Conservation (phyloP, 2,888 invertebrate species). For the Cistogaster globosa region DNA sequence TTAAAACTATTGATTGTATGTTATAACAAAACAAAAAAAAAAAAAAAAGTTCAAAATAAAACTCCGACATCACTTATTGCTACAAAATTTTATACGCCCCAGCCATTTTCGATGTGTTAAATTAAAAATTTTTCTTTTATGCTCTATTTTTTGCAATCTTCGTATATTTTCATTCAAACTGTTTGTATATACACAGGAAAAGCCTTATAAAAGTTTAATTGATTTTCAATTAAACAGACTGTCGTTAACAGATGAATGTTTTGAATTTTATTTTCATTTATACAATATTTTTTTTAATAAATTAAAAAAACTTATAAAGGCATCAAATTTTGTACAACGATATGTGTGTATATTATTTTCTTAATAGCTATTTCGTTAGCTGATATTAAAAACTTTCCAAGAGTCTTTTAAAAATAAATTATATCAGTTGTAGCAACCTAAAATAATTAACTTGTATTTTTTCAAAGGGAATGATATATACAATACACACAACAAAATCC, state of each 20-base stretch:
- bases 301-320: conserved; percentile 1
- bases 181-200: conserved; percentile 49
- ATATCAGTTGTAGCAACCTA: too few species aligned
- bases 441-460: too few species aligned
- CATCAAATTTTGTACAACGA: not conserved
- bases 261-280: conserved; percentile 13
- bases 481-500: too few species aligned
- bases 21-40: conserved; percentile 42
- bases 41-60: conserved; percentile 18
- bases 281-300: not conserved
- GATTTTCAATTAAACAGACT: conserved; percentile 75
- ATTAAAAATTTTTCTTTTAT: conserved; percentile 64
- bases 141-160: conserved; percentile 31
- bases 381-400: too few species aligned
- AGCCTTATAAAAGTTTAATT: conserved; percentile 73
- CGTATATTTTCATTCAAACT: conserved; percentile 26
- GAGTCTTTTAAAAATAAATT: too few species aligned
- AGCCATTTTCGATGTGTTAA: conserved; percentile 61
- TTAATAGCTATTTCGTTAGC: too few species aligned
- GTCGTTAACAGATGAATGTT: conserved; percentile 71
- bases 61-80: conserved; percentile 26
- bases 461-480: too few species aligned
- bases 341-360: too few species aligned
- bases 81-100: conserved; percentile 47
- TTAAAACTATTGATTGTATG: conserved; percentile 59